phyloP scores from a whole-genome alignment of 2,888 invertebrate species.

The Endotricha flammealis region DNA sequence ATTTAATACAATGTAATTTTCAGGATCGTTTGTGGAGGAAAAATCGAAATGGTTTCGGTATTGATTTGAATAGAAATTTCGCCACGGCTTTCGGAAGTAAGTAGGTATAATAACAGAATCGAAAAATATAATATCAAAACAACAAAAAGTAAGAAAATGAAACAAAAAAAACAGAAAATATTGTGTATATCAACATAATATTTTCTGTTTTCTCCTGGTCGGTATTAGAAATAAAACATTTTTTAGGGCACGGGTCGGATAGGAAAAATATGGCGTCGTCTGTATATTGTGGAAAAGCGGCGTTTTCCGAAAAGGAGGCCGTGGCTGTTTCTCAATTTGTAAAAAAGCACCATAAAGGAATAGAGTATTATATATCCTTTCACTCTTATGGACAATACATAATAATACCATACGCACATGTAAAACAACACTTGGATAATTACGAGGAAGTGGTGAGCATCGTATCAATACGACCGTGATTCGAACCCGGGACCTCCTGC shows the following conservation, averaged over 20 bases:
- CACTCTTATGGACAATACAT: slow-evolving; percentile 82
- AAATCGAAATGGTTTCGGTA: slow-evolving; percentile 70
- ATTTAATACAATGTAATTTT: too few relatives aligned
- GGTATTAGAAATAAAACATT: too few relatives aligned
- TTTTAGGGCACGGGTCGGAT: too few relatives aligned
- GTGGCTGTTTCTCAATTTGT: slow-evolving; percentile 56
- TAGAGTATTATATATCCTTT: slow-evolving; percentile 77
- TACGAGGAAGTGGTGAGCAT: slow-evolving; percentile 50
- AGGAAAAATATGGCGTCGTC: too few relatives aligned
- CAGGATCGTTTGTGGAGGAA: slow-evolving; percentile 81
- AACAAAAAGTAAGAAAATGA: too few relatives aligned
- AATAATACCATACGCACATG: slow-evolving; percentile 75
- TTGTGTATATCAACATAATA: too few relatives aligned
- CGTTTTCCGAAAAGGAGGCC: slow-evolving; percentile 76
- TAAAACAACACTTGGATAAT: slow-evolving; percentile 45
- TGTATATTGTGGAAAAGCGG: slow-evolving; percentile 57
- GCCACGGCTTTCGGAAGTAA: slow-evolving; percentile 68
- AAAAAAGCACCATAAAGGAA: slow-evolving; percentile 31
- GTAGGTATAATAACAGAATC: slow-evolving; percentile 13
- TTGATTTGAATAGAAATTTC: slow-evolving; percentile 83
- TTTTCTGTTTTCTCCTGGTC: too few relatives aligned
- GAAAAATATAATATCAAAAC: slow-evolving; percentile 14
- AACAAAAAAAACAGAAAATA: too few relatives aligned
- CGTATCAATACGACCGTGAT: too few relatives aligned
- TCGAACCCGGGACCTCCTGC: too few relatives aligned